phyloP scores from a whole-genome alignment of 1,140 invertebrate genomes.

The Nautilus pompilius region DNA sequence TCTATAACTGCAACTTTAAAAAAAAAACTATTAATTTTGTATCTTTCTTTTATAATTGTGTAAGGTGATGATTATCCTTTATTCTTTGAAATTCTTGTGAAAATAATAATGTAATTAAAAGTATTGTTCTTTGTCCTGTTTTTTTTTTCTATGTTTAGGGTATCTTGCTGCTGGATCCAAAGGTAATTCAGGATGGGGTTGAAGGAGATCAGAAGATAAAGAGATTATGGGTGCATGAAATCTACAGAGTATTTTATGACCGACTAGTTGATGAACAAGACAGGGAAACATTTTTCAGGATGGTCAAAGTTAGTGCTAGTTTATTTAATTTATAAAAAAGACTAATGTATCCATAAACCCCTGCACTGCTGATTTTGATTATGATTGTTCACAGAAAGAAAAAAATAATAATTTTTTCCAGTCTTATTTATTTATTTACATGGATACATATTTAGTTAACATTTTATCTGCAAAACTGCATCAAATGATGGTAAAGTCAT shows the following conservation, averaged over 20 bases:
- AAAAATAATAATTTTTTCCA: too few species aligned
- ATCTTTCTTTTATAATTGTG: too few species aligned
- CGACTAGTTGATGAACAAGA: slow-evolving; percentile 50
- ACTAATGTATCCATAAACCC: neutral
- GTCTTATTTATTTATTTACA: neutral
- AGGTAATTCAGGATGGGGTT: slow-evolving; percentile 30
- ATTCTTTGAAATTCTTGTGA: too few species aligned
- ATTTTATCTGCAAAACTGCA: too few species aligned
- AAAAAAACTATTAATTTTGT: too few species aligned
- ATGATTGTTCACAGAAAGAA: too few species aligned
- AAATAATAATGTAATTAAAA: too few species aligned
- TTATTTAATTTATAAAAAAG: neutral
- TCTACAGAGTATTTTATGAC: slow-evolving; percentile 55
- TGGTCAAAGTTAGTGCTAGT: slow-evolving; percentile 55
- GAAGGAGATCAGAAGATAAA: slow-evolving; percentile 45
- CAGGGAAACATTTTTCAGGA: slow-evolving; percentile 43
- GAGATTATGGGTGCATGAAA: slow-evolving; percentile 54
- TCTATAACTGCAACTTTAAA: too few species aligned
- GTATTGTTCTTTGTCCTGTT: too few species aligned
- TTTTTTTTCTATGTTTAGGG: slow-evolving; percentile 32
- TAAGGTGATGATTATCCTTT: too few species aligned
- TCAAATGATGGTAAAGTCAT: too few species aligned
- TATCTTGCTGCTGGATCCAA: slow-evolving; percentile 42
- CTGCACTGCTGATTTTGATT: neutral
- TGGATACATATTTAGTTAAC: too few species aligned